Conservation (phyloP, 2,113 vertebrate species). For the Oryzias javanicus region DNA sequence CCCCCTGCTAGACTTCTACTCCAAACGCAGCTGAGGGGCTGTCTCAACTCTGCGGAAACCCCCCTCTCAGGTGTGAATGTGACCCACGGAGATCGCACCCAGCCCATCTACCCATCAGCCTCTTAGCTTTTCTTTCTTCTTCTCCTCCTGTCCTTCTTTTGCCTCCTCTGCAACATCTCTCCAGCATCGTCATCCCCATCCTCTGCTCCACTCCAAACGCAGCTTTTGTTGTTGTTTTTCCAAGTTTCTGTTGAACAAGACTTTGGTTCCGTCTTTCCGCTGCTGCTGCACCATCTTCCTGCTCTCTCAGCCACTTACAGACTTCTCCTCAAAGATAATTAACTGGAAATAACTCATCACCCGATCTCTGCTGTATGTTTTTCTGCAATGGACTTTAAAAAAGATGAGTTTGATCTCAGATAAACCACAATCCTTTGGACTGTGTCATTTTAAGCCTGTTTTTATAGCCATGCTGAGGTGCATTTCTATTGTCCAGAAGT, state of each 20-base stretch:
- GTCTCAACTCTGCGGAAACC: constrained; percentile 82
- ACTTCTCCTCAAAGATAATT: constrained; percentile 47
- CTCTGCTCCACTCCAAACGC: constrained; percentile 54
- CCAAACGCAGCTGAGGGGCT: constrained; percentile 87
- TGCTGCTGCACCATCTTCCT: constrained; percentile 15
- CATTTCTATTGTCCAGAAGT: constrained; percentile 45
- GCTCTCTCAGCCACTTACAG: constrained; percentile 30
- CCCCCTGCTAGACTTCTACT: constrained; percentile 94
- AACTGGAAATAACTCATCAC: constrained; percentile 45
- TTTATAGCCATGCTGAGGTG: constrained; percentile 55
- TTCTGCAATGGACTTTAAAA: constrained; percentile 33
- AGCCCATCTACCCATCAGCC: constrained; percentile 61
- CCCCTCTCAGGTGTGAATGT: constrained; percentile 83
- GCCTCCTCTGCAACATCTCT: constrained; percentile 56
- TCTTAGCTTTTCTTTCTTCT: constrained; percentile 35
- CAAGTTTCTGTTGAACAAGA: constrained; percentile 40
- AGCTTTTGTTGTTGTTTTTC: constrained; percentile 1
- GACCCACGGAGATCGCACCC: constrained; percentile 51
- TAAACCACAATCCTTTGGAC: background rate
- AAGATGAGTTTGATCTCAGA: too few relatives aligned
- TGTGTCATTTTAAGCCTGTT: constrained; percentile 44
- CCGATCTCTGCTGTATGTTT: constrained; percentile 28
- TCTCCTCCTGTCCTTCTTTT: constrained; percentile 45
- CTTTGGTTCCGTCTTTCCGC: constrained; percentile 26
- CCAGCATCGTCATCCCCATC: constrained; percentile 63